phyloP scores from a whole-genome alignment of 2,888 invertebrate genomes.

The Hemithea aestivaria region DNA sequence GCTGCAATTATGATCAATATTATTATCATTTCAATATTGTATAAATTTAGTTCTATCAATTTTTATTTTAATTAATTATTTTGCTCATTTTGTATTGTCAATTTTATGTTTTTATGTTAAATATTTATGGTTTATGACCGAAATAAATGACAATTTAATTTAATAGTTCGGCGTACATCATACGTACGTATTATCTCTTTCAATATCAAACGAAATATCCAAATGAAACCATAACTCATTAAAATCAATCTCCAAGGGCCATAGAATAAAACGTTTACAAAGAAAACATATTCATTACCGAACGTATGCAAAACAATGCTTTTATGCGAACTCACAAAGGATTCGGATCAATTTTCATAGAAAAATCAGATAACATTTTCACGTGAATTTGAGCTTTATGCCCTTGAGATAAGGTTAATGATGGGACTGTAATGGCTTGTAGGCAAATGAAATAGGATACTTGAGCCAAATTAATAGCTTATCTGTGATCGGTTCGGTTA shows the following conservation, averaged over 20 bases:
- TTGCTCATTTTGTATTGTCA: no score
- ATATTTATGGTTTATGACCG: no score
- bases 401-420: slow-evolving; percentile 11
- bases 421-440: slow-evolving; percentile 42
- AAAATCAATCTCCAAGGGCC: slow-evolving; percentile 7
- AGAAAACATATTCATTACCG: slow-evolving; percentile 46
- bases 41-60: no score
- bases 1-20: no score
- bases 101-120: no score
- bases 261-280: slow-evolving; percentile 39
- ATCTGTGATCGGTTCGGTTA: slow-evolving; percentile 69
- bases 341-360: slow-evolving; percentile 57
- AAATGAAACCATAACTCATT: not conserved
- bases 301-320: slow-evolving; percentile 55
- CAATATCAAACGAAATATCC: no score
- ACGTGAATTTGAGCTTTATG: slow-evolving; percentile 23
- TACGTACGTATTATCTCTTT: no score
- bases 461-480: slow-evolving; percentile 75
- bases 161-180: no score
- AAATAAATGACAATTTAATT: no score
- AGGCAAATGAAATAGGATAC: slow-evolving; percentile 61
- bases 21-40: no score
- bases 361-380: slow-evolving; percentile 28
- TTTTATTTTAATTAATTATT: no score
- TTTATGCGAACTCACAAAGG: slow-evolving; percentile 57